A percentile compares a stretch with the other conserved stretches of the same genome.
phyloP scores from a whole-genome alignment of 2,888 invertebrate genomes.

The Meiosimyza decipiens region DNA sequence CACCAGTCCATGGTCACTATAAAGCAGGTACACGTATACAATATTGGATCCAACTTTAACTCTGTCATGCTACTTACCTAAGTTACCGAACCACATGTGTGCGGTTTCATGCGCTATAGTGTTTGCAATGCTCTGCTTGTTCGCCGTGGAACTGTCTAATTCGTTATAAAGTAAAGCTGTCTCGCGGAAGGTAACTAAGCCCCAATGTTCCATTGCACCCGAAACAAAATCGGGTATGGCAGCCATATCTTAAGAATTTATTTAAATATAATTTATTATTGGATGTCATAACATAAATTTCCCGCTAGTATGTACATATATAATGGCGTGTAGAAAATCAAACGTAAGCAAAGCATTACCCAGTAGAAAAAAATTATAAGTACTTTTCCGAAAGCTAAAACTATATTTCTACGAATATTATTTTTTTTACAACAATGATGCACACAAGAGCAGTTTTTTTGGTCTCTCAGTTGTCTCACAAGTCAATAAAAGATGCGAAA shows the following conservation, averaged over 20 bases:
- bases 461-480: too few species aligned
- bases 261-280: neutral
- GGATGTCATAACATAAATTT: too few species aligned
- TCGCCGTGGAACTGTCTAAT: slow-evolving; percentile 77
- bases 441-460: too few species aligned
- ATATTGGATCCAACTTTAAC: neutral
- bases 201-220: slow-evolving; percentile 99
- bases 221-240: slow-evolving; percentile 67
- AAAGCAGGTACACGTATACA: neutral
- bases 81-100: slow-evolving; percentile 94
- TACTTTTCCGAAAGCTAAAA: too few species aligned
- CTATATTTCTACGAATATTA: too few species aligned
- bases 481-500: too few species aligned
- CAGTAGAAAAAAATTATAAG: too few species aligned
- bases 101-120: slow-evolving; percentile 94
- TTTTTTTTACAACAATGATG: too few species aligned
- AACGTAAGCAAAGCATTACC: too few species aligned
- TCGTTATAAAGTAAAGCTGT: slow-evolving; percentile 83
- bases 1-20: slow-evolving; percentile 92
- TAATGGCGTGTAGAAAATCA: too few species aligned
- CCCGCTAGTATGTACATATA: too few species aligned
- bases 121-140: slow-evolving; percentile 81
- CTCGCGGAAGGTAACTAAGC: slow-evolving; percentile 90
- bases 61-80: slow-evolving; percentile 70
- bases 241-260: slow-evolving; percentile 57